Base-by-base conservation (phyloP, 2,797 vertebrate species). In the Thalassophryne amazonica region DNA sequence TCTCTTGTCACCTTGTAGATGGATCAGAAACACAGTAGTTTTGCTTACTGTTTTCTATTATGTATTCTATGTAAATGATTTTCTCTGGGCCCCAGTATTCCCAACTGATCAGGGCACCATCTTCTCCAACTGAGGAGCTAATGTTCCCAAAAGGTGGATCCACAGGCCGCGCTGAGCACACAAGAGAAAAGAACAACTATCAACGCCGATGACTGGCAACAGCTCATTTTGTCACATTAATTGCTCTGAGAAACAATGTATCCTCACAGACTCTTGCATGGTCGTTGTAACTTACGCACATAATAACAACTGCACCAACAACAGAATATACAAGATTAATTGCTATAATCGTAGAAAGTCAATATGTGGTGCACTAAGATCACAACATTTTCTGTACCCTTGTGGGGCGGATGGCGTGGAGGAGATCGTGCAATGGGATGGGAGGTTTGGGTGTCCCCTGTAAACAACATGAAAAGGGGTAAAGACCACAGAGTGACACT, bases 1-100 rank as follows among this genome's bases (percentile, higher is more conserved):
- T 86, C 82, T 86, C 83, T 76, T 76, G 54, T 42, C 75, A 82
- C 83, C 75, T 65, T 33, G 49, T 48, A 54, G 15, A 63, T 40
- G 46, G 58, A 40, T 43, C 31, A 67, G 25, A 47, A 55, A 65
- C 35, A 38, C 46, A 41, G 33, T 88, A 78, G 60, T 21, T 73
- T 69, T 81, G 90, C 95, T 98, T 97, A 98, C 94, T 96, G 93
- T 94, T 88, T 76, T 91, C 78, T 88, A 92, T 85, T 90, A 86
- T 87, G 92, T 96, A 98, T 88, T 98, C 94, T 95, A 97, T 79
- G 93, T 92, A 96, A 91, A 97, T 76, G 81, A 88, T 94, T 81
- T 86, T 90, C 86, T 95, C 93, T 75, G 88, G 89, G 89, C 94
- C 93, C 92, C 92, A 93, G 94, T 94, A 95, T 60, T 95, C 92